These are phyloP conservation scores for Montipora capricornis DNA, from an alignment of 64 coral and sea anemone genomes.

Conservation along the genomic window DNA sequence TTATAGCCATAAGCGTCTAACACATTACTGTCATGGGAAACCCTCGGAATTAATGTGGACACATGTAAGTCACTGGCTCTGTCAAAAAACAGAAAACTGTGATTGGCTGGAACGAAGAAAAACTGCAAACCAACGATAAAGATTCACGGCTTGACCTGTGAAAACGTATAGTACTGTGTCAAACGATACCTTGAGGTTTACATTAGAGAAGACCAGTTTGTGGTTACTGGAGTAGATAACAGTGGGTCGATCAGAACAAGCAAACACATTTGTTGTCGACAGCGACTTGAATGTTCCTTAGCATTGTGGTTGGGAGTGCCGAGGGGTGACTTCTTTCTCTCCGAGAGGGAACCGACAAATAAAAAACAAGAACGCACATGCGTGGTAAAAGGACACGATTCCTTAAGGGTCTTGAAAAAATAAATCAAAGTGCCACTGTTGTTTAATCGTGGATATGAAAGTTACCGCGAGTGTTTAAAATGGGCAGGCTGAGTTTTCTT, in stretches of 20 bases:
- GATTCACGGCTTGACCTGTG: neutral
- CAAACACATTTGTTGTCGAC: constrained; percentile 96
- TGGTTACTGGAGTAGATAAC: constrained; percentile 99
- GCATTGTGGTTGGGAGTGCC: constrained; percentile 95
- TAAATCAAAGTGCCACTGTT: no score
- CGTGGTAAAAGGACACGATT: no score
- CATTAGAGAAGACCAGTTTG: constrained; percentile 99
- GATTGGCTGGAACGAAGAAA: neutral
- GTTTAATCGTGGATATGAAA: no score
- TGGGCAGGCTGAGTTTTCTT: no score
- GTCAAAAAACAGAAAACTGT: neutral
- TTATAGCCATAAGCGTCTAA: no score
- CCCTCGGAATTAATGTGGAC: constrained; percentile 95
- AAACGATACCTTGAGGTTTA: constrained; percentile 99
- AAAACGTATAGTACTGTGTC: no score
- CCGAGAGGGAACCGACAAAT: constrained; percentile 82
- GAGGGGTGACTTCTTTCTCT: constrained; percentile 94
- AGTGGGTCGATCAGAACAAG: constrained; percentile 96
- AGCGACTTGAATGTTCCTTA: constrained; percentile 96
- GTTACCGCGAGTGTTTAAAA: no score
- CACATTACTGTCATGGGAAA: constrained; percentile 87
- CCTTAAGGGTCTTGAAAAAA: no score
- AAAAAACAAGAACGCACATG: neutral
- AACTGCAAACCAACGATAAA: neutral
- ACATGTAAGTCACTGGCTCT: constrained; percentile 99